Percentiles rank a stretch among this genome's conserved stretches.
These are phyloP conservation scores for Irena cyanogastra DNA, from an alignment of 2,113 vertebrate genomes.

Conservation along the genomic window DNA sequence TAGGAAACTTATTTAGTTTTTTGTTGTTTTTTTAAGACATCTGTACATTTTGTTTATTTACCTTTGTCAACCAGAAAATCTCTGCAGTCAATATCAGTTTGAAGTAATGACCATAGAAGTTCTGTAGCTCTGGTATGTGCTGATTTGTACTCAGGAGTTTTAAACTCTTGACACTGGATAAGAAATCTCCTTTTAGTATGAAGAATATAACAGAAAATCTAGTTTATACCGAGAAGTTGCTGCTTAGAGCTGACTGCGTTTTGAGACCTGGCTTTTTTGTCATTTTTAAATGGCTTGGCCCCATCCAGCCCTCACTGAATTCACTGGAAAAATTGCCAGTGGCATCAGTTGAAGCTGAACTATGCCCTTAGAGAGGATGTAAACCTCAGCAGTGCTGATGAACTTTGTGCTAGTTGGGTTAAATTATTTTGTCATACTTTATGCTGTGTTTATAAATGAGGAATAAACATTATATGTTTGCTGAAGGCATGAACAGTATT, in stretches of 20 bases:
- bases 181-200: background rate
- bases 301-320: background rate
- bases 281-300: background rate
- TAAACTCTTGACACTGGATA: background rate
- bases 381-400: background rate
- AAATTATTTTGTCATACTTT: conserved; percentile 20
- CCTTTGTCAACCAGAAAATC: background rate
- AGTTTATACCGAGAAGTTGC: background rate
- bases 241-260: background rate
- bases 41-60: background rate
- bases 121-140: background rate
- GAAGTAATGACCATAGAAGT: background rate
- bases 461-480: background rate
- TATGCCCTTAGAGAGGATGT: background rate
- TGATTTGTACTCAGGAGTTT: background rate
- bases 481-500: background rate
- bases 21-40: background rate
- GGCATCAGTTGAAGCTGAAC: background rate
- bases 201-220: background rate
- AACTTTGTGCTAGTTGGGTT: conserved; percentile 25
- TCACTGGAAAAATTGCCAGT: conserved; percentile 1
- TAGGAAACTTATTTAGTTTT: background rate
- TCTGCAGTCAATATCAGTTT: background rate
- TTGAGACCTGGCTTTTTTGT: background rate
- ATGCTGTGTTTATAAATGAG: background rate